Base-by-base conservation (phyloP, 2,888 invertebrate species). In the Diarsia rubi region DNA sequence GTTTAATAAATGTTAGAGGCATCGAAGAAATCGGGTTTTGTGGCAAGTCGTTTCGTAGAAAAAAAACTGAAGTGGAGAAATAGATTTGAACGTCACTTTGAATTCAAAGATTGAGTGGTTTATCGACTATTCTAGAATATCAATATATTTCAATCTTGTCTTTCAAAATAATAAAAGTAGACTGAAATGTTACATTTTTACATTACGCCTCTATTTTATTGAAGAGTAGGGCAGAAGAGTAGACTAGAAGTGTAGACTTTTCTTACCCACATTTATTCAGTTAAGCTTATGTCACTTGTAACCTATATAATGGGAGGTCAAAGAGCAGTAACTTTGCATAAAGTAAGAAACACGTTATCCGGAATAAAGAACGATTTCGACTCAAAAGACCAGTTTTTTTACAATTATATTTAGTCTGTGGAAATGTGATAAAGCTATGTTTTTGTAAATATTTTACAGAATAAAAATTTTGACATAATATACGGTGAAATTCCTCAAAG, bases 251-350 rank as follows among this genome's bases (percentile, higher is more conserved):
- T n/a, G n/a, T n/a, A n/a, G n/a, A n/a, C n/a, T n/a, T n/a, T n/a
- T n/a, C n/a, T n/a, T 9, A 57, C 9, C 16, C 14, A 54, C 5
- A 54, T 54, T 24, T 24, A 5, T 0, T 54, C 24, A 54, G 24
- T 14, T 24, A 54, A 24, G 6, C 24, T 24, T 14, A 54, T 37
- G 16, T 6, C 8, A 6, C 54, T 57, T 27, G 24, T 57, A 27
- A 16, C 27, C 16, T 57, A n/a, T n/a, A n/a, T n/a, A 69, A 59
- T 24, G 44, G 49, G 19, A 78, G 69, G 79, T 70, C 69, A 78
- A 68, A 78, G 75, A 60, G 78, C 78, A 78, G 37, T 52, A 60
- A 31, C 37, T 78, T 78, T 47, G 27, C 27, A 47, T 64, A 79
- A 59, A 72, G 3, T 1, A 49, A 65, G 21, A 71, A 47, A 79